Evolutionary conservation across 2,888 invertebrate species (phyloP).

Genomic region (Leptogaster cylindrica): DNA sequence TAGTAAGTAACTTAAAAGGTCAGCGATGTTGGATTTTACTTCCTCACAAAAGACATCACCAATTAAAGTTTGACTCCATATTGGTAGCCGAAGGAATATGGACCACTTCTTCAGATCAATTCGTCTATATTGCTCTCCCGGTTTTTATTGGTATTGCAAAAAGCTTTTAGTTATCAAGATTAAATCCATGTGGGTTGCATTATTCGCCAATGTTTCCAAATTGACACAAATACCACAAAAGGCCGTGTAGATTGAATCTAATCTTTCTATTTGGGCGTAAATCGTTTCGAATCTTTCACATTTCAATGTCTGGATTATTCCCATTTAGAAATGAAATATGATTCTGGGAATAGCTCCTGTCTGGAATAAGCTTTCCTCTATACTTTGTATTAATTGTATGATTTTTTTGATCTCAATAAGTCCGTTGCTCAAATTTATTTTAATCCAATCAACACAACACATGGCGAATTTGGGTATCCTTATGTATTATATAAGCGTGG

Average conservation of each 20-base stretch:
- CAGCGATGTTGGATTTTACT: too few species aligned
- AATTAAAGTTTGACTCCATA: background rate
- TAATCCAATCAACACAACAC: background rate
- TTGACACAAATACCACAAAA: constrained; percentile 74
- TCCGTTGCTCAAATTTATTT: background rate
- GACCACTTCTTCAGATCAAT: constrained; percentile 14
- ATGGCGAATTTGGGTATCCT: background rate
- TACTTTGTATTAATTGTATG: background rate
- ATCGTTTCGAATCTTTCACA: constrained; percentile 70
- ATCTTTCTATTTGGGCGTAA: constrained; percentile 75
- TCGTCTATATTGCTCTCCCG: constrained; percentile 62
- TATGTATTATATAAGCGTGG: constrained; percentile 10
- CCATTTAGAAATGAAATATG: background rate
- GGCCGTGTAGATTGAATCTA: constrained; percentile 72
- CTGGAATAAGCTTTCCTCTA: background rate
- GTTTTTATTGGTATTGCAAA: constrained; percentile 66
- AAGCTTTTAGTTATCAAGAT: constrained; percentile 65
- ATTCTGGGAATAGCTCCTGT: background rate
- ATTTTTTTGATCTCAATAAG: background rate
- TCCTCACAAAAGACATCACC: constrained; percentile 2
- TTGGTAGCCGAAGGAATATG: constrained; percentile 6
- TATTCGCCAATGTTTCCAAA: constrained; percentile 71
- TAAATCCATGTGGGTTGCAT: constrained; percentile 65
- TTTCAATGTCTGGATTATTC: background rate
- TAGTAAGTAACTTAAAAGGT: too few species aligned